phyloP scores from a whole-genome alignment of 2,113 vertebrate species.

The Martes martes region DNA sequence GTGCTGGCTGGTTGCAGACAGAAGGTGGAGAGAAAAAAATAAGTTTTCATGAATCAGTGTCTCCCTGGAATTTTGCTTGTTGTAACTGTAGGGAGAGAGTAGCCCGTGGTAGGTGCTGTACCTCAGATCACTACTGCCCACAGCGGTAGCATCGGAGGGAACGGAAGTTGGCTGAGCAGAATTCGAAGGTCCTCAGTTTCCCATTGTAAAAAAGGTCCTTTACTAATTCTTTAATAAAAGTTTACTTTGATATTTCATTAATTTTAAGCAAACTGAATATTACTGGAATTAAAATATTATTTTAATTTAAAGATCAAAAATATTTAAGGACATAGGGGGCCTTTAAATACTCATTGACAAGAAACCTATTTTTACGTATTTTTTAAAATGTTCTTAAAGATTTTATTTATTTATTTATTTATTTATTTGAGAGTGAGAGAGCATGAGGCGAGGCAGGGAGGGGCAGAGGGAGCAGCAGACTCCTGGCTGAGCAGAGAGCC shows the following conservation, averaged over 20 bases:
- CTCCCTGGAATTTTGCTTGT: neutral
- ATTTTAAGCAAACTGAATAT: neutral
- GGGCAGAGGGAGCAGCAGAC: neutral
- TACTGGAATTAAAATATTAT: neutral
- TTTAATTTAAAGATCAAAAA: conserved; percentile 14
- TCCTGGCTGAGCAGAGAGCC: neutral
- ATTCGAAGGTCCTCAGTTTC: neutral
- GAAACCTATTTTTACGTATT: neutral
- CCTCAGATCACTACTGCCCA: neutral
- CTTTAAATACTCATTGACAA: neutral
- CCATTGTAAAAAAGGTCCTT: neutral
- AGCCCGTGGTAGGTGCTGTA: neutral
- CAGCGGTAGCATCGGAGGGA: neutral
- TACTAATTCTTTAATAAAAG: neutral
- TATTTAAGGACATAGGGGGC: neutral
- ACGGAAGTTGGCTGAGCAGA: neutral
- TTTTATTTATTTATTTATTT: neutral
- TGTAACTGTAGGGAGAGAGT: neutral
- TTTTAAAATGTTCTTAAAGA: neutral
- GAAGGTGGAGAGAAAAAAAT: neutral
- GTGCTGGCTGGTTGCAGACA: neutral
- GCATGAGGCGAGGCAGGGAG: neutral
- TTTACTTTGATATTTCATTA: neutral
- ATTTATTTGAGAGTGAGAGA: neutral
- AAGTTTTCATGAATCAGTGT: neutral